Conservation (phyloP, 2,888 invertebrate genomes). For the Melieria omissa region DNA sequence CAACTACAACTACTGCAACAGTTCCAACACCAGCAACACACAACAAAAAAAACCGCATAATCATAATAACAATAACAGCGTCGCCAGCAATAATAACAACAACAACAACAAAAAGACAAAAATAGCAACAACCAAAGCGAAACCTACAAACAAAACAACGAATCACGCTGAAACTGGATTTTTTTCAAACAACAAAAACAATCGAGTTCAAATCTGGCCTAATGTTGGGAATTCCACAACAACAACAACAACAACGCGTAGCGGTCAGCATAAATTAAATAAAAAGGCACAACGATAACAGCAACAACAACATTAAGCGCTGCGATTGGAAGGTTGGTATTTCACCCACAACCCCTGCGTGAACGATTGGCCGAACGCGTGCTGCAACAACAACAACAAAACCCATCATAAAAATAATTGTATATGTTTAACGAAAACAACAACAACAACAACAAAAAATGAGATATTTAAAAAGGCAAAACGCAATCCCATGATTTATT, state of each 20-base stretch:
- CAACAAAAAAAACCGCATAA: neutral
- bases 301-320: neutral
- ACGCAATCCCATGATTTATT: too few relatives aligned
- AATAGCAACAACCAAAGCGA: neutral
- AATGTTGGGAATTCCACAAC: constrained; percentile 38
- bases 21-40: constrained; percentile 9
- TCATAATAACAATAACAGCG: too few relatives aligned
- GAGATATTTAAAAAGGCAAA: too few relatives aligned
- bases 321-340: neutral
- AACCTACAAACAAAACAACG: neutral
- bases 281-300: neutral
- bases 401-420: too few relatives aligned
- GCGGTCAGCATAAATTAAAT: neutral
- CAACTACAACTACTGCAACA: constrained; percentile 14
- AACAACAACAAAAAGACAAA: too few relatives aligned
- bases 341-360: too few relatives aligned
- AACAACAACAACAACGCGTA: constrained; percentile 12
- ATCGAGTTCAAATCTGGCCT: constrained; percentile 27
- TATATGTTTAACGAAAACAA: too few relatives aligned
- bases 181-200: neutral
- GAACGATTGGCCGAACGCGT: too few relatives aligned
- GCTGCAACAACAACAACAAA: too few relatives aligned
- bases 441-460: too few relatives aligned
- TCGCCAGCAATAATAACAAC: too few relatives aligned
- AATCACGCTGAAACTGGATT: neutral